Base-by-base conservation (phyloP, 2,888 invertebrate genomes). In the Prosopocoilus inquinatus region DNA sequence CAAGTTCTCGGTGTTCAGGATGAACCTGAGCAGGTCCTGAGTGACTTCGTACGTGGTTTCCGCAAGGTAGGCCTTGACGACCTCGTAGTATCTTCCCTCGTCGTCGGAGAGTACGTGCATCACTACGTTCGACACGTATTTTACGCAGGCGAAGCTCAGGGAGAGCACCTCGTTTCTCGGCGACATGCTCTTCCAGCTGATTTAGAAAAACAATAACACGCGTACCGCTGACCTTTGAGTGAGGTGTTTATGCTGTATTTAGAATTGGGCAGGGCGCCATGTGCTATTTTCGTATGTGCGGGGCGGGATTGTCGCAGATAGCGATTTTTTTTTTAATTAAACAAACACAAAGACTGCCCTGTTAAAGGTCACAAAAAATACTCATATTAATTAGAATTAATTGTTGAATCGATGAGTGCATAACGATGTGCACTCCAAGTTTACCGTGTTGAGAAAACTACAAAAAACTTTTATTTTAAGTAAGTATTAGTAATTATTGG, bases 1-100 rank as follows among this genome's bases (percentile, higher is more conserved):
- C 58, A 88, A 74, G 70, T 85, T 84, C 65, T 86, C 84, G 4
- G 84, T 84, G 67, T 79, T 82, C 47, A 88, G 78, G 63, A 88
- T 85, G 60, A 85, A 78, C 60, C 84, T 82, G 59, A 88, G 70
- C 63, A 88, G 78, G 74, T 87, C 87, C 75, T 88, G 86, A 63
- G 87, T 83, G 61, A 87, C 85, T 70, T 86, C 85, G 61, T 81
- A 83, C 4, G 87, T 87, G 2, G 86, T 85, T 9, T 70, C 69
- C 9, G 58, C 50, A 48, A 76, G 62, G 63, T 76, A 77, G 44
- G 67, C 58, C 28, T 64, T 59, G 2, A 74, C 85, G 67, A 82
- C 78, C 55, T 84, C 82, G 47, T 70, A 67, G 59, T 73, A 64
- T 46, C 61, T 57, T 32, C 83, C 79, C 56, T 85, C 82, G 43